phyloP scores from a whole-genome alignment of 35 echinoderm and acorn worm species.

The Chiridota heheva region DNA sequence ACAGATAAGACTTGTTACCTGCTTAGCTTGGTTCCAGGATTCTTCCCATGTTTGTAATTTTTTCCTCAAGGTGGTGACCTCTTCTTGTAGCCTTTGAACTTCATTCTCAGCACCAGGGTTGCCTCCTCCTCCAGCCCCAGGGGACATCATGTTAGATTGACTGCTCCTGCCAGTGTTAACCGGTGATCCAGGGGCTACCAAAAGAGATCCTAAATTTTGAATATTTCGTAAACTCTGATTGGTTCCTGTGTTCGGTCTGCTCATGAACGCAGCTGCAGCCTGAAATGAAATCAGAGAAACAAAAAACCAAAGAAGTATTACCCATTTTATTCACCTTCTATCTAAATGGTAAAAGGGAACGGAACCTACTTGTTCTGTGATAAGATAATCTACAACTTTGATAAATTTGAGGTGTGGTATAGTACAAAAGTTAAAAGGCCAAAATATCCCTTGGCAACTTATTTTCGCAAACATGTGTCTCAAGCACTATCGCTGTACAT shows the following conservation, averaged over 20 bases:
- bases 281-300: neutral
- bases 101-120: slow-evolving; percentile 44
- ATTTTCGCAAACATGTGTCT: too few species aligned
- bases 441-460: too few species aligned
- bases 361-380: too few species aligned
- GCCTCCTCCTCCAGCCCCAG: neutral
- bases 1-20: slow-evolving; percentile 37
- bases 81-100: slow-evolving; percentile 72
- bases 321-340: too few species aligned
- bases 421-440: too few species aligned
- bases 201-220: slow-evolving; percentile 54
- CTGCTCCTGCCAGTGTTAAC: neutral
- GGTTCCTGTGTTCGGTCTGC: slow-evolving; percentile 67
- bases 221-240: slow-evolving; percentile 33
- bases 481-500: too few species aligned
- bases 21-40: slow-evolving; percentile 90
- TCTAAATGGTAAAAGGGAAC: too few species aligned
- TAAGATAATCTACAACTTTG: too few species aligned
- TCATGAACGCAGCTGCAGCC: slow-evolving; percentile 94
- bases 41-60: slow-evolving; percentile 95
- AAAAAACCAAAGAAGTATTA: too few species aligned
- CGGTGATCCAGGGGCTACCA: slow-evolving; percentile 54
- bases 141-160: slow-evolving; percentile 34
- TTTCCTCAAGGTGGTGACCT: slow-evolving; percentile 48
- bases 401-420: too few species aligned